These are phyloP conservation scores for Campoletis sonorensis DNA, from an alignment of 1,140 invertebrate species.

Conservation along the genomic window DNA sequence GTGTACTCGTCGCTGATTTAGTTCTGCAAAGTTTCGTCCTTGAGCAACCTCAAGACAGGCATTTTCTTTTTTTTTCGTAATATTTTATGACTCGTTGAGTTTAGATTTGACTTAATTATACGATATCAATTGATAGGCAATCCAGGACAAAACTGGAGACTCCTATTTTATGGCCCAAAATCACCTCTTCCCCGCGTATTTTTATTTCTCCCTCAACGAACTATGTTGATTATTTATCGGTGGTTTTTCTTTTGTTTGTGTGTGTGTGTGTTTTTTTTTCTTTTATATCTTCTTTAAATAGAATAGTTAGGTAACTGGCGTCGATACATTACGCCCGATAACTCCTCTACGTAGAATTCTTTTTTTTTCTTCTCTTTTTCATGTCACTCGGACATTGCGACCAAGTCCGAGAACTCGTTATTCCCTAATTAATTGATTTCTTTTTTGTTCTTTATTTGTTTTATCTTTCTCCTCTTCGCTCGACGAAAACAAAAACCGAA, in stretches of 20 bases:
- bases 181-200: background rate
- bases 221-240: conserved; percentile 41
- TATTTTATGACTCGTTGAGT: conserved; percentile 14
- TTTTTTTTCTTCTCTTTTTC: background rate
- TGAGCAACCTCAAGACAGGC: conserved; percentile 27
- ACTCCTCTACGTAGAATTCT: conserved; percentile 14
- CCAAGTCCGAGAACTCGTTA: background rate
- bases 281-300: conserved; percentile 16
- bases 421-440: conserved; percentile 29
- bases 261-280: background rate
- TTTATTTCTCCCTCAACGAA: conserved; percentile 6
- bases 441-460: background rate
- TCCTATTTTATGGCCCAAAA: conserved; percentile 22
- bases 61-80: conserved; percentile 6
- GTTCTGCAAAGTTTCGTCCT: background rate
- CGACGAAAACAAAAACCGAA: background rate
- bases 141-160: conserved; percentile 2
- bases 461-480: conserved; percentile 30
- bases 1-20: background rate
- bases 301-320: conserved; percentile 44
- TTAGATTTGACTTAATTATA: conserved; percentile 16
- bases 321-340: conserved; percentile 40
- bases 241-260: background rate
- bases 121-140: conserved; percentile 32
- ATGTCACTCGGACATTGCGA: background rate